Base-by-base conservation (phyloP, 2,888 invertebrate genomes). In the Eupithecia pulchellata region DNA sequence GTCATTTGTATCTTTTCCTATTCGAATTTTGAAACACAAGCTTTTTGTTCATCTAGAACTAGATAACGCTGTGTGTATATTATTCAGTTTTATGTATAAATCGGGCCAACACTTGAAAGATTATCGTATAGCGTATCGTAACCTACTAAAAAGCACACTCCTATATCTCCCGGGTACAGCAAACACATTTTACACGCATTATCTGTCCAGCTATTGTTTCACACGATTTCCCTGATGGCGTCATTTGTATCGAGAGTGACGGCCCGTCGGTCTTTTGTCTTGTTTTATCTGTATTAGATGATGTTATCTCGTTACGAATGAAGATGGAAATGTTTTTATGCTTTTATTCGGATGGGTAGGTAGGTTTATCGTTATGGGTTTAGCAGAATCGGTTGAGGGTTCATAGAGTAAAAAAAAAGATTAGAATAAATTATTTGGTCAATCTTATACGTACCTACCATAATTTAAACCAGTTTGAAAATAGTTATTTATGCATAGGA, bases 141-240 rank as follows among this genome's bases (percentile, higher is more conserved):
- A 68, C 73, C 57, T 29, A 6, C 5, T 67, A 58, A 65, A 71
- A 66, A 62, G 4, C 30, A 2, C 30, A 4, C 29, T 25, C 64
- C 69, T 71, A 69, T 66, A 77, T 75, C 73, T 78, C 76, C 42
- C 36, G 73, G 71, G 75, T 68, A 64, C 71, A 72, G 70, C 76
- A 81, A 81, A 83, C 80, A 83, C 82, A 81, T 82, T 83, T 84
- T 79, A 82, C 85, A 82, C 82, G 80, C 84, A 86, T 87, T 87
- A 86, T 88, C 83, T 82, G 81, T 77, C 78, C 78, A 78, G 77
- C 81, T 86, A 87, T 89, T 89, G 86, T 89, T 85, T 84, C 82
- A 80, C 80, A 76, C 82, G 81, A 83, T 85, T 85, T 83, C 84
- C 80, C 82, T 81, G 77, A 82, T 79, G 81, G 76, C 81, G 79